Conservation (phyloP, 2,888 invertebrate species). For the Cenopis cana region DNA sequence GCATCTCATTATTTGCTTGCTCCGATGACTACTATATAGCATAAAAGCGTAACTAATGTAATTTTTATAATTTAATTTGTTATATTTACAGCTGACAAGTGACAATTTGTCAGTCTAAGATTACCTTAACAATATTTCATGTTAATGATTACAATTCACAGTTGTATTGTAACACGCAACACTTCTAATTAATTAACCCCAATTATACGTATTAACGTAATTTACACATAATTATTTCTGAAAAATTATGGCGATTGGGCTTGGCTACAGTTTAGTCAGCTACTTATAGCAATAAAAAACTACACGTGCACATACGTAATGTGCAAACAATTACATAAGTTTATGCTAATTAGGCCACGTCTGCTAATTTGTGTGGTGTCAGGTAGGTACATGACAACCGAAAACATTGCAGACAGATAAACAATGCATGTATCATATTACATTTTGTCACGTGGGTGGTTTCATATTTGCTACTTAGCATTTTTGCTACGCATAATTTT, state of each 20-base stretch:
- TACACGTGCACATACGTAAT: constrained; percentile 22
- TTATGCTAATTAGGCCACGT: constrained; percentile 40
- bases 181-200: constrained; percentile 11
- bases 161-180: not conserved
- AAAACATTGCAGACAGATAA: constrained; percentile 25
- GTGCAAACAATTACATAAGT: constrained; percentile 32
- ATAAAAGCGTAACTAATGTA: no score
- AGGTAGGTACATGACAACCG: constrained; percentile 26
- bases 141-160: not conserved
- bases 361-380: constrained; percentile 42
- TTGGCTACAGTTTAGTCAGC: constrained; percentile 10
- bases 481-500: constrained; percentile 2
- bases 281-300: constrained; percentile 18
- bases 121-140: not conserved
- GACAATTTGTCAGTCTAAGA: no score
- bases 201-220: not conserved
- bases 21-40: no score
- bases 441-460: constrained; percentile 24
- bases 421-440: constrained; percentile 24
- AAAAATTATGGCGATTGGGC: constrained; percentile 10
- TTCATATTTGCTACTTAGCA: constrained; percentile 4
- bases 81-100: no score
- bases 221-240: not conserved
- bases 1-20: no score
- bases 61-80: no score